Base-by-base conservation (phyloP, 2,888 invertebrate genomes). In the Petrophora chlorosata region DNA sequence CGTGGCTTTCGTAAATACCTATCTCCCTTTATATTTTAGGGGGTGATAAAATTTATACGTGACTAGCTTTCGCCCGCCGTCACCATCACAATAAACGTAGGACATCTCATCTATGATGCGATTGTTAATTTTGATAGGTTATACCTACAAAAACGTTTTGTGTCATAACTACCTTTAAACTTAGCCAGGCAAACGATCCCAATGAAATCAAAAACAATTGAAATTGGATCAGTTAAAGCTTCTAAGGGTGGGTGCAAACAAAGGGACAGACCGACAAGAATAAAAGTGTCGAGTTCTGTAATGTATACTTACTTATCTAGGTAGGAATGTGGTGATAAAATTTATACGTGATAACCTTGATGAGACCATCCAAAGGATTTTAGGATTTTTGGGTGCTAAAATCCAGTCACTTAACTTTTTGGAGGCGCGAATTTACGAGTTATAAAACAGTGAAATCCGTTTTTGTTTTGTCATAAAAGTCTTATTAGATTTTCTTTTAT, bases 401-500 rank as follows among this genome's bases (percentile, higher is more conserved):
- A 41, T 47, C 29, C 17, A 42, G 41, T 42, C 26, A 19, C 36
- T 41, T 41, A 35, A 35, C 16, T 46, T 46, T 44, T 40, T 36
- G 12, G 22, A 10, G 23, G 41, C 15, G 35, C 14, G 17, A 36
- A 36, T 42, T 48, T 36, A 48, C 32, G 48, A 41, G 29, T 26
- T 15, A 42, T 48, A 42, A 48, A 42, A 16, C 41, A 36, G 41
- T 42, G n/a, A 40, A 48, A 48, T 42, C 17, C 36, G 32, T 32
- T 42, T 48, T 48, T 36, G 41, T 19, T 52, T 44, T 48, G 53
- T 56, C 49, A 56, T 54, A 38, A 57, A 56, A 59, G 40, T 57
- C 49, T 47, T 62, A 55, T 56, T 41, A 43, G 42, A 50, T 43
- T 35, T 44, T 49, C 49, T 43, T 35, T 29, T 34, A 34, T 22